phyloP scores from a whole-genome alignment of 2,113 vertebrate genomes.

The Oncorhynchus mykiss region DNA sequence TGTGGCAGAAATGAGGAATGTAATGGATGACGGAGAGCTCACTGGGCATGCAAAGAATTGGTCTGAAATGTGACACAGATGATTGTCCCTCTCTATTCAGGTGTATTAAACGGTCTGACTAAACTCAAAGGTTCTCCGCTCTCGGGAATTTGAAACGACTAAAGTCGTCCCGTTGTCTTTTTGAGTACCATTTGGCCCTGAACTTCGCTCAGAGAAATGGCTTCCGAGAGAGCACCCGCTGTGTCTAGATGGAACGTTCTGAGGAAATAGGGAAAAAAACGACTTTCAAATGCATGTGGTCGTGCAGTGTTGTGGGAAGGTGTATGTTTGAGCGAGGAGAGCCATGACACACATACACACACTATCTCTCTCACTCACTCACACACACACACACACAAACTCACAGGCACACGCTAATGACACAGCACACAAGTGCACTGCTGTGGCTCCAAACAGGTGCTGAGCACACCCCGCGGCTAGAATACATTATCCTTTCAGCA shows the following conservation, averaged over 20 bases:
- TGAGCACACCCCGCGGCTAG: conserved; percentile 61
- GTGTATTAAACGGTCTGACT: conserved; percentile 55
- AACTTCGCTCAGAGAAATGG: conserved; percentile 38
- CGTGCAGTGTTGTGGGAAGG: not conserved
- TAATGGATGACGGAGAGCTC: conserved; percentile 41
- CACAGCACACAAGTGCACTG: conserved; percentile 19
- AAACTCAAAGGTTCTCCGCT: conserved; percentile 46
- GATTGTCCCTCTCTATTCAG: conserved; percentile 34
- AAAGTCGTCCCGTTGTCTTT: conserved; percentile 49
- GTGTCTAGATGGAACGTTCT: conserved; percentile 19
- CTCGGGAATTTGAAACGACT: conserved; percentile 54
- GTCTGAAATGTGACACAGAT: conserved; percentile 2
- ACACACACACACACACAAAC: conserved; percentile 13
- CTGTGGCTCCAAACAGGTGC: conserved; percentile 60
- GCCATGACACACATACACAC: not conserved
- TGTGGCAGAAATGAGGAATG: conserved; percentile 37
- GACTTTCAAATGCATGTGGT: conserved; percentile 16
- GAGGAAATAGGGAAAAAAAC: conserved; percentile 45
- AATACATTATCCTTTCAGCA: conserved; percentile 66
- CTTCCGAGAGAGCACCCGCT: conserved; percentile 41
- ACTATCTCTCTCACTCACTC: no score
- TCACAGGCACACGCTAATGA: not conserved
- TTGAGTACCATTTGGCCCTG: conserved; percentile 44
- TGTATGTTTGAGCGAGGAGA: conserved; percentile 20
- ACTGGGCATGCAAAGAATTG: conserved; percentile 7